Evolutionary conservation across 2,888 invertebrate species (phyloP).

Genomic region (Liposcelis brunnea): DNA sequence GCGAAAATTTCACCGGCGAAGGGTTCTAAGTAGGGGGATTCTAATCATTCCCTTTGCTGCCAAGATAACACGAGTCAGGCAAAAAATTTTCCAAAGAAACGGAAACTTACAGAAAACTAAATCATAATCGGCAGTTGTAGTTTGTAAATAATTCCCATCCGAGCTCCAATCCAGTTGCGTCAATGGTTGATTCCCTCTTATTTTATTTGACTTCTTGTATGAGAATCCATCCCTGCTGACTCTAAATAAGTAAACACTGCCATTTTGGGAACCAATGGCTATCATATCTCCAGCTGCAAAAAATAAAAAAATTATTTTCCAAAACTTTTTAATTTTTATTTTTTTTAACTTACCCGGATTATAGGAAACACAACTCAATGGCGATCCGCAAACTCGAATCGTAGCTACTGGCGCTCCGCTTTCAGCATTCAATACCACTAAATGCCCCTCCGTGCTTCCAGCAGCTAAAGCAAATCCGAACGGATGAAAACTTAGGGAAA

Average conservation of each 20-base stretch:
- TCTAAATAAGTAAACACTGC: slow-evolving; percentile 63
- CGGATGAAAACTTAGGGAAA: slow-evolving; percentile 73
- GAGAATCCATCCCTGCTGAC: slow-evolving; percentile 79
- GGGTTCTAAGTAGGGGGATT: too few relatives aligned
- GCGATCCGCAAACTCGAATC: slow-evolving; percentile 70
- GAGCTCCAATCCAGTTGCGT: slow-evolving; percentile 83
- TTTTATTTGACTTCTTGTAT: slow-evolving; percentile 77
- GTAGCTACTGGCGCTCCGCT: slow-evolving; percentile 73
- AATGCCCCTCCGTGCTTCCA: slow-evolving; percentile 77
- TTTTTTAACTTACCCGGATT: slow-evolving; percentile 53
- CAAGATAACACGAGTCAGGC: too few relatives aligned
- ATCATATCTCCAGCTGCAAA: slow-evolving; percentile 65
- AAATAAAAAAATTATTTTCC: slow-evolving; percentile 13
- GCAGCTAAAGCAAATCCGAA: slow-evolving; percentile 73
- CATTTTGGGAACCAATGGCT: slow-evolving; percentile 82
- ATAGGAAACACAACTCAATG: slow-evolving; percentile 69
- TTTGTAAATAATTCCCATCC: slow-evolving; percentile 73
- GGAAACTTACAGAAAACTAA: slow-evolving; percentile 73
- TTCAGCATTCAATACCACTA: slow-evolving; percentile 71
- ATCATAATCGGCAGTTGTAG: slow-evolving; percentile 80
- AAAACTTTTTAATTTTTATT: slow-evolving; percentile 7
- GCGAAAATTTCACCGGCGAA: too few relatives aligned
- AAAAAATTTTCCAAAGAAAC: too few relatives aligned
- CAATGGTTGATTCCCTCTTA: slow-evolving; percentile 67
- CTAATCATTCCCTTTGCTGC: too few relatives aligned